Base-by-base conservation (phyloP, 2,113 vertebrate genomes). In the Sander lucioperca region DNA sequence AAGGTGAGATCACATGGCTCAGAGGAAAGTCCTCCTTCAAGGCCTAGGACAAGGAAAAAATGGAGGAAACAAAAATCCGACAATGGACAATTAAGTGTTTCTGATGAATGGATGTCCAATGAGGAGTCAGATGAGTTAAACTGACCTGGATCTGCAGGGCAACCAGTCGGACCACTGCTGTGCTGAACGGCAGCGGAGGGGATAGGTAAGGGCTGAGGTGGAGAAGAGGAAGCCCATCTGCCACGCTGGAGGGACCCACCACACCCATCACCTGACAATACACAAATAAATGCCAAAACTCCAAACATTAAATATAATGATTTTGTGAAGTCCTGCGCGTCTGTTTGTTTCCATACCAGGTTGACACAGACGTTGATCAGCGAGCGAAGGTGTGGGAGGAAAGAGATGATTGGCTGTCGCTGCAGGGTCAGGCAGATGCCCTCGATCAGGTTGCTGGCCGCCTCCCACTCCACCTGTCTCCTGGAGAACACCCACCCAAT, bases 401-500 rank as follows among this genome's bases (percentile, higher is more conserved):
- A 99, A 88, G 98, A 99, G 95, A 99, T 99, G 96, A 99, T 97
- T 79, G 98, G 98, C 96, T 99, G 98, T 77, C 97, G 97, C 96
- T 99, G 97, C 93, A 99, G 97, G 79, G 98, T 99, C 94, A 99
- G 95, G 95, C 98, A 99, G 95, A 99, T 98, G 90, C 98, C 98
- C 95, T 99, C 98, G 89, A 99, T 99, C 94, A 99, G 97, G 96
- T 94, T 99, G 96, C 98, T 99, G 94, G 98, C 98, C 78, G 98
- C 98, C 94, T 99, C 98, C 98, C 98, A 99, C 95, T 99, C 98
- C 95, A 99, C 98, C 96, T 99, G 98, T 95, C 98, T 97, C 96
- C 98, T 99, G 95, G 95, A 96, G 88, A 93, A 91, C 82, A 74
- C 50, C 54, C 21, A 68, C 25, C 59, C 79, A 56, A 25, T 67